Evolutionary conservation across 2,888 invertebrate species (phyloP).

Genomic region (Chrysolina haemoptera): DNA sequence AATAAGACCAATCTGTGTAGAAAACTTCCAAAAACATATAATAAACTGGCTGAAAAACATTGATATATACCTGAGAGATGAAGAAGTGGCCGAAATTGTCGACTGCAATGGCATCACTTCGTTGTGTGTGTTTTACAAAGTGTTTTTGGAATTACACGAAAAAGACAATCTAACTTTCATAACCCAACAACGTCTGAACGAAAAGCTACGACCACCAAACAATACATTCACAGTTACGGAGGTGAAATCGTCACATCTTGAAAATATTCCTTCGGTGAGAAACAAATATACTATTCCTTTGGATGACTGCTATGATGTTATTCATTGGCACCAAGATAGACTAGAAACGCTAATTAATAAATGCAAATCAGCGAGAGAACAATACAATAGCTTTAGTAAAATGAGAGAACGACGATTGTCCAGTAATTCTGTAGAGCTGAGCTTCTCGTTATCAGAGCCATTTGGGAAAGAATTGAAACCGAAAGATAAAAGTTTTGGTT

Average conservation of each 20-base stretch:
- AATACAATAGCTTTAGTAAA: conserved; percentile 54
- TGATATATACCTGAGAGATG: conserved; percentile 69
- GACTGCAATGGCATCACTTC: conserved; percentile 72
- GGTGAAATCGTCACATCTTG: conserved; percentile 28
- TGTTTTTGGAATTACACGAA: conserved; percentile 75
- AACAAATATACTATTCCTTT: conserved; percentile 68
- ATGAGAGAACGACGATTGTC: conserved; percentile 23
- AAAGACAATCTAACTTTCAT: conserved; percentile 67
- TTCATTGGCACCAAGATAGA: conserved; percentile 74
- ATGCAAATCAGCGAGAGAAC: conserved; percentile 60
- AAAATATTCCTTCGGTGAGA: conserved; percentile 27
- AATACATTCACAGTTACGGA: conserved; percentile 66
- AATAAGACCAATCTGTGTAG: conserved; percentile 55
- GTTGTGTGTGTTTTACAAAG: conserved; percentile 75
- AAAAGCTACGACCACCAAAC: conserved; percentile 55
- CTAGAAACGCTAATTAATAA: conserved; percentile 67
- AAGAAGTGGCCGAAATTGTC: conserved; percentile 71
- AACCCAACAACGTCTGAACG: conserved; percentile 45
- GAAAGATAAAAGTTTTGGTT: neutral
- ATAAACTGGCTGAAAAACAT: conserved; percentile 72
- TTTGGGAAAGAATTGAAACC: neutral
- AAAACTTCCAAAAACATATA: conserved; percentile 72
- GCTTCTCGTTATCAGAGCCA: neutral
- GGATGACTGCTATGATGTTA: conserved; percentile 70
- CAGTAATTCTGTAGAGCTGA: conserved; percentile 25